Evolutionary conservation across 2,113 vertebrate species (phyloP).

Genomic region (Papio anubis): DNA sequence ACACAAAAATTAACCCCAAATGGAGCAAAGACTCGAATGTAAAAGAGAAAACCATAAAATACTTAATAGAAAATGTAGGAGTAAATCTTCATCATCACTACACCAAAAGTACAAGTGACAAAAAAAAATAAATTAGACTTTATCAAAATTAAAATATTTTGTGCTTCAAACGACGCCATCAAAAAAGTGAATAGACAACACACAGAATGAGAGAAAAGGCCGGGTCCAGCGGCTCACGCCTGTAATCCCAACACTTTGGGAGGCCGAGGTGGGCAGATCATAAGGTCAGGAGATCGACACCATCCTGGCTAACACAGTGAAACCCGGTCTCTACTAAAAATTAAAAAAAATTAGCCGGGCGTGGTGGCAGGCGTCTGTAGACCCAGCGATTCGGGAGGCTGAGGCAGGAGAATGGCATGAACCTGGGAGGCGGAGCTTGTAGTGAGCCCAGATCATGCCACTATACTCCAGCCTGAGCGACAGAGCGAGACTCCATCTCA

Average conservation of each 20-base stretch:
- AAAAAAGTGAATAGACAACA: not conserved
- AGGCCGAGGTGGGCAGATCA: too few relatives aligned
- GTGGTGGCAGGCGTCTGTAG: rapidly evolving
- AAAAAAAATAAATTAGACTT: not conserved
- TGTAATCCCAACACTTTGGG: too few relatives aligned
- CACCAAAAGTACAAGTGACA: not conserved
- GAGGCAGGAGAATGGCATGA: too few relatives aligned
- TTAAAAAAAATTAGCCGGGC: too few relatives aligned
- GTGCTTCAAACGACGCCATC: not conserved
- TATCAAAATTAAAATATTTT: not conserved
- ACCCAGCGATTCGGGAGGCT: too few relatives aligned
- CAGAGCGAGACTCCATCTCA: too few relatives aligned
- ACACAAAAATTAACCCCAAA: not conserved
- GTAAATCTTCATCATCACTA: not conserved
- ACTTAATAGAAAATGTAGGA: not conserved
- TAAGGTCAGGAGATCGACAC: too few relatives aligned
- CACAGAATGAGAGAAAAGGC: not conserved
- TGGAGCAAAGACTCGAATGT: not conserved
- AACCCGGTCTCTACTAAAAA: too few relatives aligned
- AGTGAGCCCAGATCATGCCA: not conserved
- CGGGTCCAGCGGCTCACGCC: too few relatives aligned
- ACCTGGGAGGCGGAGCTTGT: too few relatives aligned
- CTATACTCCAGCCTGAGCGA: too few relatives aligned
- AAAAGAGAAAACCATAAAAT: not conserved
- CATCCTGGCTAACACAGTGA: too few relatives aligned